Percentiles rank a stretch among this genome's conserved stretches.
These are phyloP conservation scores for Tetranychus urticae DNA, from an alignment of 1,140 invertebrate genomes.

Conservation along the genomic window DNA sequence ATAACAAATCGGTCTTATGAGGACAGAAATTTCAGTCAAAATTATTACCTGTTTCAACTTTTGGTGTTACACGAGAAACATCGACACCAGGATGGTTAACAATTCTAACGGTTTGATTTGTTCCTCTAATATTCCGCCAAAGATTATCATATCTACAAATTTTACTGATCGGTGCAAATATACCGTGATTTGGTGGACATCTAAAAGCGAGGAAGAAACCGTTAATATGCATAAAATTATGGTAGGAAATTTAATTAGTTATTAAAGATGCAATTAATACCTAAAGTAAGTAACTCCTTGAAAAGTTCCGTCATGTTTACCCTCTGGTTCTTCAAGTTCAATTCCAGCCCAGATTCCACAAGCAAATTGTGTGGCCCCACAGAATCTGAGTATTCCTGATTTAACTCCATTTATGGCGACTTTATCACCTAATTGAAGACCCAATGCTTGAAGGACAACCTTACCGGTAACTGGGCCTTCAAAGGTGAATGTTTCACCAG, in stretches of 20 bases:
- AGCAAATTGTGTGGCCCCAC: slow-evolving; percentile 50
- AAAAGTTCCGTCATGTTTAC: slow-evolving; percentile 71
- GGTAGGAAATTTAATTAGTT: no score
- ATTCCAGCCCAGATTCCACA: slow-evolving; percentile 67
- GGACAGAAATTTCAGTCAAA: background rate
- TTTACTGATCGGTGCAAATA: slow-evolving; percentile 50
- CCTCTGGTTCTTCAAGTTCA: slow-evolving; percentile 68
- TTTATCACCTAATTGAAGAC: slow-evolving; percentile 45
- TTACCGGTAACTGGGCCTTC: slow-evolving; percentile 21
- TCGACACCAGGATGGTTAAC: slow-evolving; percentile 16
- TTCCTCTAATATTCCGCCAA: background rate
- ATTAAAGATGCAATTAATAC: background rate
- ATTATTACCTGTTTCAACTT: slow-evolving; percentile 23
- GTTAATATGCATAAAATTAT: no score
- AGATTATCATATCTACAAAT: slow-evolving; percentile 26
- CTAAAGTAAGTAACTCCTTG: slow-evolving; percentile 67
- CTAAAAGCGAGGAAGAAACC: slow-evolving; percentile 17
- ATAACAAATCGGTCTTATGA: background rate
- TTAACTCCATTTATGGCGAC: slow-evolving; percentile 67
- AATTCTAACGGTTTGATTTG: background rate
- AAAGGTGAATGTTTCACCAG: background rate
- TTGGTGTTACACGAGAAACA: slow-evolving; percentile 23
- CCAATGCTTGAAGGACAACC: slow-evolving; percentile 26
- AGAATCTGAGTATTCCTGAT: slow-evolving; percentile 54
- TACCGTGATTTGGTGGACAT: slow-evolving; percentile 61